Evolutionary conservation across 1,140 invertebrate species (phyloP), one percentile per base, ranked within the genome.

Genomic region (Cydia pomonella): DNA sequence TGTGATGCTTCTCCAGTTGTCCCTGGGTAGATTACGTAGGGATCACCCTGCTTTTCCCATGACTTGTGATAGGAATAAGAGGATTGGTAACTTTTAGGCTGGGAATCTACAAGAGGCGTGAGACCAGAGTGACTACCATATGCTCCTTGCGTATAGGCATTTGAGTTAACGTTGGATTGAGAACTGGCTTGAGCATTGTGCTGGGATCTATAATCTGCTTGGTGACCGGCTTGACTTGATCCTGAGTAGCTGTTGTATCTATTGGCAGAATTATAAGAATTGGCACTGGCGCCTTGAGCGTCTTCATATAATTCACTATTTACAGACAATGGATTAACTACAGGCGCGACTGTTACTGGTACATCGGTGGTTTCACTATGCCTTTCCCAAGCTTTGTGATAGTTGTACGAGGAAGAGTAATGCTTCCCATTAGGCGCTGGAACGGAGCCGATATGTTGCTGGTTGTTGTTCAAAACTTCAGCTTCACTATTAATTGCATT

Each of bases 21-120:
- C 3, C 75, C 79, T 16, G 93, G 92, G 75, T 88, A 81, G 41
- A 93, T 93, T 13, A 92, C 81, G 50, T 93, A 93, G 33, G 93
- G 93, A 80, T 92, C 92, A 18, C 92, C 93, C 74, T 88, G 91
- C 72, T 89, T 89, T 84, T 93, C 93, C 93, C 93, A 93, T 29
- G 93, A 90, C 77, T 93, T 93, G 47, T 93, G 89, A 76, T 93
- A 93, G 7, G 92, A 90, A 79, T 93, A 93, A 23, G 92, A 93
- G 16, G 91, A 93, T n/a, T 93, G 89, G 79, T 93, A 93, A 75
- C 83, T 89, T 87, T 93, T 93, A 1, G 93, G 93, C 73, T 84
- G 87, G 1, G 82, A 74, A 75, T 80, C 81, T 18, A 83, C 50
- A 78, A 79, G 16, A 29, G 72, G 10, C 13, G 18, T 27, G 10